A percentile compares a stretch with the other conserved stretches of the same genome.
Evolutionary conservation across 2,113 vertebrate species (phyloP).

Genomic region (Chamaetylas fuelleborni): DNA sequence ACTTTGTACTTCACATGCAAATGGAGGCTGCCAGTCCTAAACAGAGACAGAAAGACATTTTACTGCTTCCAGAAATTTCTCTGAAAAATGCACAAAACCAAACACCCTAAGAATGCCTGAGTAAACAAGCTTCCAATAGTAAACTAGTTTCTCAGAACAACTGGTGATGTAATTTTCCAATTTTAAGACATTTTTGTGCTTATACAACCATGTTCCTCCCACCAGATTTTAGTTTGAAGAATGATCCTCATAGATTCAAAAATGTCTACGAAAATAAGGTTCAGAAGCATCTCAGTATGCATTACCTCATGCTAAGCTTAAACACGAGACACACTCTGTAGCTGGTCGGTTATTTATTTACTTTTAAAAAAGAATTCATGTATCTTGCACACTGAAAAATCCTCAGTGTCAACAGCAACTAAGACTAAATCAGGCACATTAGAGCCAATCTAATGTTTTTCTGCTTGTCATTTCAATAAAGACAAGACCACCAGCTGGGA

Average conservation of each 20-base stretch:
- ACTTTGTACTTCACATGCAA: slow-evolving; percentile 95
- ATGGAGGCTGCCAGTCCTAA: slow-evolving; percentile 98
- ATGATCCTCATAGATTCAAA: neutral
- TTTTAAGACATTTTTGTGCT: neutral
- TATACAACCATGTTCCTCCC: neutral
- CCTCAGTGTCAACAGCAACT: neutral
- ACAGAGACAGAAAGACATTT: slow-evolving; percentile 18
- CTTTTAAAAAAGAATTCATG: neutral
- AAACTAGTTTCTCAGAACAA: neutral
- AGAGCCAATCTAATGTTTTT: neutral
- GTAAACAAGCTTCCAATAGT: neutral
- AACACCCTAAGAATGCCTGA: neutral
- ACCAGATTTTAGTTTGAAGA: neutral
- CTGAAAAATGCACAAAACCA: neutral
- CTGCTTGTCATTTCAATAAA: neutral
- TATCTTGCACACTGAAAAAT: neutral
- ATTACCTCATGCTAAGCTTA: neutral
- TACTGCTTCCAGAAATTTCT: neutral
- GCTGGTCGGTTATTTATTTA: neutral
- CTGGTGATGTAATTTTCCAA: neutral
- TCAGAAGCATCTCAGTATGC: neutral
- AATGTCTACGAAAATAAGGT: neutral
- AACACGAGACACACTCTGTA: neutral
- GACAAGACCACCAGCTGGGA: rapidly evolving
- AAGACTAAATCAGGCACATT: neutral